Base-by-base conservation (phyloP, 1,140 invertebrate genomes). In the Cheumatopsyche charites region DNA sequence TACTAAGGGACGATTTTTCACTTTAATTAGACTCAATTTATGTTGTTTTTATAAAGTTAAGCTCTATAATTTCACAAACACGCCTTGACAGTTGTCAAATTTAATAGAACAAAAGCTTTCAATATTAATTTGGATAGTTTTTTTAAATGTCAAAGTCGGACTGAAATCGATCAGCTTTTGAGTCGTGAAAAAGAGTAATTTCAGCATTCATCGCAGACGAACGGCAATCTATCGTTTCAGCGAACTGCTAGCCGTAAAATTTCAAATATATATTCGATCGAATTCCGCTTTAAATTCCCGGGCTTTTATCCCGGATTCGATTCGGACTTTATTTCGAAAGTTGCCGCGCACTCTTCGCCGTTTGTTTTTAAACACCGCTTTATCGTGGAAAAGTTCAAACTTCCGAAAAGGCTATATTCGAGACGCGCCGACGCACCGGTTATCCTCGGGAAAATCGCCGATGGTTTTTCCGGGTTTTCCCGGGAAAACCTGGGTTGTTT, bases 241-340 rank as follows among this genome's bases (percentile, higher is more conserved):
- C 29, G n/a, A n/a, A 4, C 29, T 36, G 3, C 29, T 36, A n/a
- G n/a, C 29, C 29, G 29, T 36, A 36, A 36, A 36, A 36, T 36
- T 36, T 36, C 29, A 36, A 36, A 36, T 36, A 36, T 36, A 36
- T 36, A 36, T 36, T 36, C 29, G 29, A 52, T 1, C 47, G 43
- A 5, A 1, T 9, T 19, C 19, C 47, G 47, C 47, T 52, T 52
- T 52, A 52, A 52, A 52, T 52, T 52, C 19, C 19, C 23, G 23
- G 25, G 55, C 55, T 25, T 58, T 58, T 26, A 26, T 58, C 23
- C 55, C 55, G 55, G 55, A 58, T 58, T 58, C 55, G 55, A 58
- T 58, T 58, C 55, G 21, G 2, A 58, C 21, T 58, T 58, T 58
- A 58, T 58, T 58, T 58, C 55, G 4, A 58, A 26, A 58, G 23